Conservation (phyloP, 2,888 invertebrate species). For the Nymphalis c-album region DNA sequence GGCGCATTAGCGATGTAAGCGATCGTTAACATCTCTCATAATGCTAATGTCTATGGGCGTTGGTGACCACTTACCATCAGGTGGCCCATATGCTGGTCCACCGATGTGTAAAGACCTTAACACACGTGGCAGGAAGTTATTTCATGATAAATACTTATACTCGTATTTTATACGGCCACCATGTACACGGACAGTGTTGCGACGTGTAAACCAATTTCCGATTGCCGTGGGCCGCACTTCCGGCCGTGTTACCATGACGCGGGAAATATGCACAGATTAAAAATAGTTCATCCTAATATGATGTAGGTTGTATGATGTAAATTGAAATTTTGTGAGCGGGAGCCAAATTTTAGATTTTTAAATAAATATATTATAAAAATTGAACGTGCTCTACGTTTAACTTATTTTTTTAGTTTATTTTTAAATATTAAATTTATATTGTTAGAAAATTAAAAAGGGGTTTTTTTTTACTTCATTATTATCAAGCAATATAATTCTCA, state of each 20-base stretch:
- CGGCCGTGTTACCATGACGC: conserved; percentile 30
- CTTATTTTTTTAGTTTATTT: no score
- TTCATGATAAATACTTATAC: not conserved
- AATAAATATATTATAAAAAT: not conserved
- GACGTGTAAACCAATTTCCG: conserved; percentile 40
- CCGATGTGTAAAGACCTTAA: not conserved
- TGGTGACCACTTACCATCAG: no score
- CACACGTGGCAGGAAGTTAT: not conserved
- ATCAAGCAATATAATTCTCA: no score
- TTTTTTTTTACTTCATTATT: no score
- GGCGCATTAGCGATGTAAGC: no score
- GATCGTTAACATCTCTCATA: no score
- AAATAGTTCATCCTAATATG: conserved; percentile 6
- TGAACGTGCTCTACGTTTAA: no score
- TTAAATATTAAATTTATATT: no score
- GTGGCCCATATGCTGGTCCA: no score
- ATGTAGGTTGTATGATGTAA: not conserved
- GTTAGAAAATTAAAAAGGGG: no score
- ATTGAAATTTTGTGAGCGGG: not conserved
- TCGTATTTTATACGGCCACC: not conserved
- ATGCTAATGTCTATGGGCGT: no score
- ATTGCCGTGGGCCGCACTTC: conserved; percentile 32
- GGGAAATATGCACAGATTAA: conserved; percentile 16
- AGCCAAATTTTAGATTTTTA: not conserved
- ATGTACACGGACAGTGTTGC: conserved; percentile 21